Conservation (phyloP, 2,797 vertebrate species). For the Pseudochaenichthys georgianus region DNA sequence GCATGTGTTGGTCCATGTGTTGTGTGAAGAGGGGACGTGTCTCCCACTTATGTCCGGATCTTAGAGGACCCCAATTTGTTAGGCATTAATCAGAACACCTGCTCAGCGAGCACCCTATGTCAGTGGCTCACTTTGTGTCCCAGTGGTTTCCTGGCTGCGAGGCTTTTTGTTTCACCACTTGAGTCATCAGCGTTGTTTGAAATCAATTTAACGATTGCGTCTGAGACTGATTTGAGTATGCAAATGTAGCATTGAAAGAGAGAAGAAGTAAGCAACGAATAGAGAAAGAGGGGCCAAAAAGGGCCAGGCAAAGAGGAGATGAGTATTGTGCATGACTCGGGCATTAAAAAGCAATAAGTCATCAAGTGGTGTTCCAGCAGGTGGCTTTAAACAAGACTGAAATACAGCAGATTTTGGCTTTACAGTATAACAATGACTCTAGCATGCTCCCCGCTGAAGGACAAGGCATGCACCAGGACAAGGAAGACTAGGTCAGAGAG, state of each 20-base stretch:
- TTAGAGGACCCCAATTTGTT: slow-evolving; percentile 83
- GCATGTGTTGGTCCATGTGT: slow-evolving; percentile 63
- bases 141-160: slow-evolving; percentile 53
- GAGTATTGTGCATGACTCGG: slow-evolving; percentile 58
- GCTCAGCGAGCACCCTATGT: slow-evolving; percentile 74
- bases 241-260: slow-evolving; percentile 67
- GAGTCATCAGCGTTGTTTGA: slow-evolving; percentile 84
- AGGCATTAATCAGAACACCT: slow-evolving; percentile 86
- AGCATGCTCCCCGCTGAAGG: slow-evolving; percentile 61
- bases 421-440: slow-evolving; percentile 65
- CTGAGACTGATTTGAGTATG: slow-evolving; percentile 85
- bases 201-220: slow-evolving; percentile 82
- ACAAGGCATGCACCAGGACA: slow-evolving; percentile 60
- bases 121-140: slow-evolving; percentile 70
- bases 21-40: slow-evolving; percentile 68
- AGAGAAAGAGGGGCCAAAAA: slow-evolving; percentile 22
- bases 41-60: slow-evolving; percentile 77
- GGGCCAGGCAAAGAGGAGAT: slow-evolving; percentile 27
- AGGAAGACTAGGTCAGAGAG: slow-evolving; percentile 71
- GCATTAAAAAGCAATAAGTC: slow-evolving; percentile 74
- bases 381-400: slow-evolving; percentile 58
- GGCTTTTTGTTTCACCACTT: slow-evolving; percentile 82
- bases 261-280: slow-evolving; percentile 43
- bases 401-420: slow-evolving; percentile 46
- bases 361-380: slow-evolving; percentile 72